phyloP scores from a whole-genome alignment of 2,797 vertebrate genomes.

The Clamator glandarius region DNA sequence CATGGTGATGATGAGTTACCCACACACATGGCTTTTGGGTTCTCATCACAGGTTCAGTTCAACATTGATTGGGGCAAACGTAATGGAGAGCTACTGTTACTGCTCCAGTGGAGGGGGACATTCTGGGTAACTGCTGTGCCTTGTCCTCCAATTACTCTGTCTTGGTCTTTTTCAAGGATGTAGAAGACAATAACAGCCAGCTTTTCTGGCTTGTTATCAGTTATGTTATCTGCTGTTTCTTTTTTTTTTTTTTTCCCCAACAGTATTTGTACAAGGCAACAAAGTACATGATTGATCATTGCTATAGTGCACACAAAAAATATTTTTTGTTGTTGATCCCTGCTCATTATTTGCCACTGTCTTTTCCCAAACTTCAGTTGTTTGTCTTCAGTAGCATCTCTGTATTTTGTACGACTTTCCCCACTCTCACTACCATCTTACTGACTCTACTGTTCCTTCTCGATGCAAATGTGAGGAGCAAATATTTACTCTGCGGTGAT shows the following conservation, averaged over 20 bases:
- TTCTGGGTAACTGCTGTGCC: background rate
- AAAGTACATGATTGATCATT: background rate
- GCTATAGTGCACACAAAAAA: background rate
- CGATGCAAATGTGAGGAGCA: background rate
- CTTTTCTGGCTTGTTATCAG: background rate
- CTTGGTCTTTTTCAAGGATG: background rate
- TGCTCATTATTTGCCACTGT: background rate
- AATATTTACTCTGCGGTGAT: background rate
- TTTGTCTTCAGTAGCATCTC: background rate
- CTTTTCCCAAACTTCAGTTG: background rate
- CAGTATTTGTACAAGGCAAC: background rate
- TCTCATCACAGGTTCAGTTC: background rate
- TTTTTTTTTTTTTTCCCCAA: background rate
- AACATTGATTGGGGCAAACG: background rate
- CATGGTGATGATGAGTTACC: background rate
- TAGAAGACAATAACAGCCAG: background rate
- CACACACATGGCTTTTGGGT: fast-evolving
- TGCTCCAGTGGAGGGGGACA: background rate
- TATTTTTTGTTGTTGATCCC: background rate
- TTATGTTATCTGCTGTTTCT: background rate
- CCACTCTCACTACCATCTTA: background rate
- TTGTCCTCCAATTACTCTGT: background rate
- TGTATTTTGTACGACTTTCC: background rate
- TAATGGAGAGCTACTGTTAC: background rate
- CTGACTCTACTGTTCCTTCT: background rate